Conservation (phyloP, 37 sponge, comb jelly and placozoan species). For the Agelas oroides region DNA sequence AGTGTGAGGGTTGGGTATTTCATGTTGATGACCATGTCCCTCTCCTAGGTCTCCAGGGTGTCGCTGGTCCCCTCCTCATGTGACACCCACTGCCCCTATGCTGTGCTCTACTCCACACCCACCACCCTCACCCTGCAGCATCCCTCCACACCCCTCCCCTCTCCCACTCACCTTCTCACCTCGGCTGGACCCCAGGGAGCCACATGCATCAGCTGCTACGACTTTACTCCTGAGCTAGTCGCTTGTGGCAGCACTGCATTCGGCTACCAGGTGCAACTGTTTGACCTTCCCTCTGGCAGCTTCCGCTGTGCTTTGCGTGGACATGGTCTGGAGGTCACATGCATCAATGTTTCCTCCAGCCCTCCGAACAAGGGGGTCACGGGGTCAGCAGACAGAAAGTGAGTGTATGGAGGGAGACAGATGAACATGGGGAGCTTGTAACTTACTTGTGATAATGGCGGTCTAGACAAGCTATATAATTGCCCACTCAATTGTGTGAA, state of each 20-base stretch:
- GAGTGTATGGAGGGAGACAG: not conserved
- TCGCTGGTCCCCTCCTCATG: conserved; percentile 6
- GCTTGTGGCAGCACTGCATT: conserved; percentile 64
- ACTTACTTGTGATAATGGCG: too few relatives aligned
- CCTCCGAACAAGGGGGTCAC: conserved; percentile 42
- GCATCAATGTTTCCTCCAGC: conserved; percentile 21
- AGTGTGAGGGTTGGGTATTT: not conserved
- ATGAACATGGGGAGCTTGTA: too few relatives aligned
- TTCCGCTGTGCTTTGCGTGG: conserved; percentile 29
- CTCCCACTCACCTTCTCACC: conserved; percentile 44
- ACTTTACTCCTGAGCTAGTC: not conserved
- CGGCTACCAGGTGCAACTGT: conserved; percentile 66
- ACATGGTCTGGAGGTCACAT: conserved; percentile 28
- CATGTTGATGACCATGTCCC: not conserved
- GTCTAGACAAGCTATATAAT: too few relatives aligned
- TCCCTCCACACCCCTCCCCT: conserved; percentile 7
- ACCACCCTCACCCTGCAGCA: conserved; percentile 43
- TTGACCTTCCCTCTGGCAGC: conserved; percentile 37
- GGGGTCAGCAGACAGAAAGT: conserved; percentile 64
- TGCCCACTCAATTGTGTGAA: too few relatives aligned
- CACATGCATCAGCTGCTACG: conserved; percentile 54
- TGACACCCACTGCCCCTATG: not conserved
- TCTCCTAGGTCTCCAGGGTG: conserved; percentile 21
- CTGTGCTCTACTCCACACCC: conserved; percentile 58
- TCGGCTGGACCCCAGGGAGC: conserved; percentile 11